Conservation (phyloP, 2,797 vertebrate species). For the Phylloscopus collybita region DNA sequence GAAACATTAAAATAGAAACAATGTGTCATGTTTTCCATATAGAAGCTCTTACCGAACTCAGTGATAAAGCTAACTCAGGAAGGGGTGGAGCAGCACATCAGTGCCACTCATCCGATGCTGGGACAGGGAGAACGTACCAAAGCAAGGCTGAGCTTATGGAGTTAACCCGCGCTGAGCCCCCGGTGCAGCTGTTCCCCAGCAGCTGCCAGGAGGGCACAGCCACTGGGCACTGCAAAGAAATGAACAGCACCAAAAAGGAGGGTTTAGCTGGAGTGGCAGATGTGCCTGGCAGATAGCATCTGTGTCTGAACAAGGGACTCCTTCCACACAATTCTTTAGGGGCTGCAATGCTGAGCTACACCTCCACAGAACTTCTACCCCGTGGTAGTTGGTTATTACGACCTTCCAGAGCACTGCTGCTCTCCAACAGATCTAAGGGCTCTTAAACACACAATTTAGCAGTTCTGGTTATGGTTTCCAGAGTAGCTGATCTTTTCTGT, state of each 20-base stretch:
- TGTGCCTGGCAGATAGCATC: neutral
- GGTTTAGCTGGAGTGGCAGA: neutral
- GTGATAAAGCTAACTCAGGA: constrained; percentile 32
- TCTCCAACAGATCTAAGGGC: neutral
- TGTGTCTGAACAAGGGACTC: neutral
- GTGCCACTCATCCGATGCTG: neutral
- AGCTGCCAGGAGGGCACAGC: neutral
- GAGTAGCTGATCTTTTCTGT: neutral
- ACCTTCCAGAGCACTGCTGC: neutral
- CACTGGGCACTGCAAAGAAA: neutral
- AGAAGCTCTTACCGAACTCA: neutral
- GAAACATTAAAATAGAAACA: neutral
- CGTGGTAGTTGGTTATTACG: neutral
- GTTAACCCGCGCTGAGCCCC: neutral
- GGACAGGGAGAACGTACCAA: neutral
- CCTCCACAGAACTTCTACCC: neutral
- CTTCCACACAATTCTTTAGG: neutral
- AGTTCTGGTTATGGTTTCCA: neutral
- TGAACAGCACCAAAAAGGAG: neutral
- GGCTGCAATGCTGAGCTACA: neutral
- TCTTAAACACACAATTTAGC: neutral
- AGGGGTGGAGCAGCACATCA: constrained; percentile 41
- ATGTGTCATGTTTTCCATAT: neutral
- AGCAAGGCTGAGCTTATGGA: neutral
- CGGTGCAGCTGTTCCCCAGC: neutral